phyloP scores from a whole-genome alignment of 2,797 vertebrate genomes.

The Ctenopoma multispine region DNA sequence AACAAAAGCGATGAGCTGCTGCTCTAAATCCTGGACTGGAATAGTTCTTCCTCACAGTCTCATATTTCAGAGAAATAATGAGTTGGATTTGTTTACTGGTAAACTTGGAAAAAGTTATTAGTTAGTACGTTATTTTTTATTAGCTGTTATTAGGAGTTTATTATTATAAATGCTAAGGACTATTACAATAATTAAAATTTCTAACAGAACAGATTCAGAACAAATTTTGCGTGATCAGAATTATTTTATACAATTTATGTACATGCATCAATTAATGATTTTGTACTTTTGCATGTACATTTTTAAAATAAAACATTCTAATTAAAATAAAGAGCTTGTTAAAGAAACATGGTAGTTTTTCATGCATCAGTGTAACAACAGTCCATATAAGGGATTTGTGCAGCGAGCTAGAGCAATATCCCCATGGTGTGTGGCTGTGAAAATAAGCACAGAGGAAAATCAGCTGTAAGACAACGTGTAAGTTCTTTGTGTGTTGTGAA shows the following conservation, averaged over 20 bases:
- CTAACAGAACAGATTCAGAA: no score
- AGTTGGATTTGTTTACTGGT: conserved; percentile 15
- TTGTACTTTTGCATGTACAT: neutral
- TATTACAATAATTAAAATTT: neutral
- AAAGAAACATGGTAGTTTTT: neutral
- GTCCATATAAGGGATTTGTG: conserved; percentile 30
- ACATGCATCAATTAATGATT: neutral
- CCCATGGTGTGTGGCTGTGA: neutral
- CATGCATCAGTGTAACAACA: conserved; percentile 3
- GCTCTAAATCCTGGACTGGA: conserved; percentile 50
- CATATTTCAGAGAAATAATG: conserved; percentile 24
- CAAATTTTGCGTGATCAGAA: no score
- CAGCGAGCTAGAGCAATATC: neutral
- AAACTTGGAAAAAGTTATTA: conserved; percentile 15
- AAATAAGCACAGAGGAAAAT: conserved; percentile 12
- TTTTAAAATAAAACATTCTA: no score
- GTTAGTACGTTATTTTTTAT: neutral
- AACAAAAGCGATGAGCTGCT: conserved; percentile 58
- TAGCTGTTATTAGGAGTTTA: neutral
- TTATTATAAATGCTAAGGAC: no score
- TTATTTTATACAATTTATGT: no score
- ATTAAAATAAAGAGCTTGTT: neutral
- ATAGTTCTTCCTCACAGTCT: conserved; percentile 31
- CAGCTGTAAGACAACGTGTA: conserved; percentile 20
- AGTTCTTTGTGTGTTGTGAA: conserved; percentile 29